phyloP scores from a whole-genome alignment of 2,888 invertebrate genomes.

The Thymelicus sylvestris region DNA sequence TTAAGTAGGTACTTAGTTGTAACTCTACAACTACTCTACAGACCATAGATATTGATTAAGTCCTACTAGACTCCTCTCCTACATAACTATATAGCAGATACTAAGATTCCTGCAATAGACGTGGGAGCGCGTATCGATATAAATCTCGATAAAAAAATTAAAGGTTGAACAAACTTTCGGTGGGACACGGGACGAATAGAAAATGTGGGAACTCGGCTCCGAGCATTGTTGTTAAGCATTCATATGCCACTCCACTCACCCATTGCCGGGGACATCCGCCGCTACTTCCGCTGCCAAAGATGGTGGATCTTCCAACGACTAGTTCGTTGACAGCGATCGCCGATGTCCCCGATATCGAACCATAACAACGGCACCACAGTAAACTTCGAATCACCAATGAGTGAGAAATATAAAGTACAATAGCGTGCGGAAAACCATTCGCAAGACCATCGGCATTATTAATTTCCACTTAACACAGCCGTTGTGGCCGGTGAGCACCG shows the following conservation, averaged over 20 bases:
- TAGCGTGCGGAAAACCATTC: conserved; percentile 41
- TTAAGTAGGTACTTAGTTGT: no score
- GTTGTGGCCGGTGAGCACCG: conserved; percentile 69
- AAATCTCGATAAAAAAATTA: conserved; percentile 74
- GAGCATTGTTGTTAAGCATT: conserved; percentile 79
- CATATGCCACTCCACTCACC: conserved; percentile 79
- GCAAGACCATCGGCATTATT: conserved; percentile 46
- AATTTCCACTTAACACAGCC: conserved; percentile 61
- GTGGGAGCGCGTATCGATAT: conserved; percentile 42
- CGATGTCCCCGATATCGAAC: conserved; percentile 55
- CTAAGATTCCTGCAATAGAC: conserved; percentile 19
- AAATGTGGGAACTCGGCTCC: conserved; percentile 75
- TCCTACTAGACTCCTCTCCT: no score
- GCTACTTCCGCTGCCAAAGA: conserved; percentile 84
- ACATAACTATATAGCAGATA: neutral
- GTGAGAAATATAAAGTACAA: conserved; percentile 38
- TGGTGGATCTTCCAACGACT: conserved; percentile 75
- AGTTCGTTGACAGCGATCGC: conserved; percentile 77
- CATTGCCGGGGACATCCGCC: conserved; percentile 82
- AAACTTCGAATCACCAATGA: conserved; percentile 48
- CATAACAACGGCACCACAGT: conserved; percentile 58
- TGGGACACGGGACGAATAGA: conserved; percentile 78
- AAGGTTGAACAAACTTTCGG: conserved; percentile 83
- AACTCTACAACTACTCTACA: no score
- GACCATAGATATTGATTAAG: no score